phyloP scores from a whole-genome alignment of 2,113 vertebrate species.

The Choloepus hoffmanni region DNA sequence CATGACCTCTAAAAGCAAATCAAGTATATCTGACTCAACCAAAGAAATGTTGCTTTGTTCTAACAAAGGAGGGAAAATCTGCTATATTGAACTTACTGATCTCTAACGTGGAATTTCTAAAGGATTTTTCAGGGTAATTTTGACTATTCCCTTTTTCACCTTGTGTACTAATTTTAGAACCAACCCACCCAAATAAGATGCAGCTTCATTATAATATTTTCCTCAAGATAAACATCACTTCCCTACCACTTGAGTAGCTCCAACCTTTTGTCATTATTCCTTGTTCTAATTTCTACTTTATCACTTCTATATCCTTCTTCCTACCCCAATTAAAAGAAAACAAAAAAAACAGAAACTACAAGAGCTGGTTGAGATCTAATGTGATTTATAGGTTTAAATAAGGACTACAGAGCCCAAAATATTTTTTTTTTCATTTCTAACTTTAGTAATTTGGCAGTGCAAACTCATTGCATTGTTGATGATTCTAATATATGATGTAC shows the following conservation, averaged over 20 bases:
- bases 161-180: background rate
- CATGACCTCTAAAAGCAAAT: background rate
- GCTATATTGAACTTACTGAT: background rate
- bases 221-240: background rate
- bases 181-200: background rate
- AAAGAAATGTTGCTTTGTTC: conserved; percentile 50
- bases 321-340: background rate
- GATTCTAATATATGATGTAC: conserved; percentile 18
- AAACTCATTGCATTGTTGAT: conserved; percentile 47
- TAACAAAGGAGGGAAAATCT: background rate
- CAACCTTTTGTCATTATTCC: background rate
- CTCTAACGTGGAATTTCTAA: background rate
- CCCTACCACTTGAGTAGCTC: background rate
- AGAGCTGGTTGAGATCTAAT: conserved; percentile 38
- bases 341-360: conserved; percentile 9
- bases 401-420: conserved; percentile 14
- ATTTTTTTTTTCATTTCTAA: conserved; percentile 34
- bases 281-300: background rate
- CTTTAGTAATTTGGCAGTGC: conserved; percentile 35
- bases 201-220: conserved; percentile 27
- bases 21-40: background rate
- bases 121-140: background rate
- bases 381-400: conserved; percentile 23
- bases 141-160: conserved; percentile 5
- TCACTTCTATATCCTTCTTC: conserved; percentile 15